These are phyloP conservation scores for Darevskia mixta DNA, from an alignment of 2,797 vertebrate genomes.

Conservation along the genomic window DNA sequence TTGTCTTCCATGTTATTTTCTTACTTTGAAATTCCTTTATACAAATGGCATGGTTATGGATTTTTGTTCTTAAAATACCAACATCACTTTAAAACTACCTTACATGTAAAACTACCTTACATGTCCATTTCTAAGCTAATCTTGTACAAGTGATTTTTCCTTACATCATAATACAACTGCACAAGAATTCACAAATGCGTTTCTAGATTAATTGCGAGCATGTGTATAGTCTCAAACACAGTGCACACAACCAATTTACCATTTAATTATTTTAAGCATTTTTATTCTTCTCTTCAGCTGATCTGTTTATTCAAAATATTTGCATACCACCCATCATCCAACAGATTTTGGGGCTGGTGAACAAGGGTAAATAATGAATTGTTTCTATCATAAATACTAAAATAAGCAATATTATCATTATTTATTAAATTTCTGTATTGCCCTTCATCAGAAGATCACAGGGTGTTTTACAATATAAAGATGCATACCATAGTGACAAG, in stretches of 20 bases:
- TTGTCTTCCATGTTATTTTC: background rate
- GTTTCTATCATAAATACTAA: too few species aligned
- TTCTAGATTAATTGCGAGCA: background rate
- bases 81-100: background rate
- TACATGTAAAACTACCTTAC: too few species aligned
- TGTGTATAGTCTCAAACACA: background rate
- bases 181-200: background rate
- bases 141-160: background rate
- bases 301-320: background rate
- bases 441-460: too few species aligned
- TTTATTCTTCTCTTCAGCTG: background rate
- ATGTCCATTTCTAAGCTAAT: background rate
- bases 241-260: background rate
- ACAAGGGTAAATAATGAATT: too few species aligned
- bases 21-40: background rate
- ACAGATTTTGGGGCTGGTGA: background rate
- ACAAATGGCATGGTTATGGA: background rate
- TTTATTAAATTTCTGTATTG: too few species aligned
- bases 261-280: background rate
- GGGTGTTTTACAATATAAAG: too few species aligned
- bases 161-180: background rate
- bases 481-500: too few species aligned
- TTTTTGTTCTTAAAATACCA: background rate
- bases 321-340: background rate
- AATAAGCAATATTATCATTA: too few species aligned